A percentile compares a stretch with the other conserved stretches of the same genome.
phyloP scores from a whole-genome alignment of 2,113 vertebrate genomes.

The Heterotilapia buettikoferi region DNA sequence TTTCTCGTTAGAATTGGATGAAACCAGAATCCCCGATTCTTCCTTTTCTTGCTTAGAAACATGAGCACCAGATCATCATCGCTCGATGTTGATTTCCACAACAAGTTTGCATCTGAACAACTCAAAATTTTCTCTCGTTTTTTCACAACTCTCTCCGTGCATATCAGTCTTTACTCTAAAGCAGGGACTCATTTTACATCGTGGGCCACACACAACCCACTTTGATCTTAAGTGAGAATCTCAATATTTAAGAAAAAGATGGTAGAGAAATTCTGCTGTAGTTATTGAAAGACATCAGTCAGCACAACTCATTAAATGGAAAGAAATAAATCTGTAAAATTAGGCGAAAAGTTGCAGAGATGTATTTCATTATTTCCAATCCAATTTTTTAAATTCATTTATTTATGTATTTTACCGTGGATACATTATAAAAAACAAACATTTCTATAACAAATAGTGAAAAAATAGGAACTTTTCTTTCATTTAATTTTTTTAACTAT shows the following conservation, averaged over 20 bases:
- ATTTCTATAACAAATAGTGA: neutral
- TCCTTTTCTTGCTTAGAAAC: neutral
- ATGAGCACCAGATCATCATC: neutral
- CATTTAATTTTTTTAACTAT: neutral
- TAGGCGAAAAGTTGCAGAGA: neutral
- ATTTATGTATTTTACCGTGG: neutral
- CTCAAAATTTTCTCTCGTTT: neutral
- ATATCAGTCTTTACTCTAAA: neutral
- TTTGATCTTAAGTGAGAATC: neutral
- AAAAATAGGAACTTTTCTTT: rapidly evolving
- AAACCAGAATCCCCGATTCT: neutral
- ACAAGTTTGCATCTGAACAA: neutral
- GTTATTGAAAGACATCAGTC: neutral
- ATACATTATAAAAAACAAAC: neutral
- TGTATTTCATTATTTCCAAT: neutral
- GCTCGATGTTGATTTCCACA: rapidly evolving
- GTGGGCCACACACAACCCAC: neutral
- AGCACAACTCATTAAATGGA: neutral
- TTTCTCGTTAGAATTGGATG: neutral
- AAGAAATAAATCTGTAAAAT: neutral
- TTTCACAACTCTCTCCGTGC: rapidly evolving
- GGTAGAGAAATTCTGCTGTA: neutral
- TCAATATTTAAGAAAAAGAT: neutral
- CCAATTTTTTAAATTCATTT: rapidly evolving
- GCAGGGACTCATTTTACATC: neutral